Conservation (phyloP, 2,113 vertebrate species). For the Myotis brandtii region DNA sequence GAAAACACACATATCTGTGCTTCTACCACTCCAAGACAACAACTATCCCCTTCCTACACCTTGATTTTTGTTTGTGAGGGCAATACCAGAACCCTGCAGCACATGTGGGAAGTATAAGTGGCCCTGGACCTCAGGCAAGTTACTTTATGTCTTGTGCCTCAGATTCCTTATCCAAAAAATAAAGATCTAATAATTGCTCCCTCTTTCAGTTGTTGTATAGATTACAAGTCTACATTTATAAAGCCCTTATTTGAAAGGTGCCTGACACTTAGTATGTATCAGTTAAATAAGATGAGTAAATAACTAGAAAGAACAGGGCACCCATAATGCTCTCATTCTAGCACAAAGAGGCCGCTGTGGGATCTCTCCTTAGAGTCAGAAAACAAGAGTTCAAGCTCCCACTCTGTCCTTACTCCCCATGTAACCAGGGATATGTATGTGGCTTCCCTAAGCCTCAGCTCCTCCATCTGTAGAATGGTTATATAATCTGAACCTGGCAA, state of each 20-base stretch:
- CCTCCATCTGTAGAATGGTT: background rate
- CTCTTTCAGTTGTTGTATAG: background rate
- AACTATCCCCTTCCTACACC: background rate
- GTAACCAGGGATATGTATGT: background rate
- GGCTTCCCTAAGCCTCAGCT: background rate
- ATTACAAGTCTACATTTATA: background rate
- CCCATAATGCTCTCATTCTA: accelerated
- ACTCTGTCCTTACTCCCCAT: background rate
- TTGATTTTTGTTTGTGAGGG: background rate
- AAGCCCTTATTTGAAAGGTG: background rate
- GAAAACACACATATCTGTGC: background rate
- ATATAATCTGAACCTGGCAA: background rate
- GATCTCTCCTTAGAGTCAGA: background rate
- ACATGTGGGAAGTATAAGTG: background rate
- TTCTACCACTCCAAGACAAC: background rate
- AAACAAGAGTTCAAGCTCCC: background rate
- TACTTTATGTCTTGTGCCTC: background rate
- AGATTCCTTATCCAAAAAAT: background rate
- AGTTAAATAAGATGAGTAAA: background rate
- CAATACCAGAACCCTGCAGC: background rate
- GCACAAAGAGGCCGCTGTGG: background rate
- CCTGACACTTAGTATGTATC: background rate
- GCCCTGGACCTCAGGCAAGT: background rate
- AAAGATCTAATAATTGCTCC: background rate
- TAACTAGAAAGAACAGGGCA: background rate